phyloP scores from a whole-genome alignment of 1,140 invertebrate species.

The Hylaeus volcanicus region DNA sequence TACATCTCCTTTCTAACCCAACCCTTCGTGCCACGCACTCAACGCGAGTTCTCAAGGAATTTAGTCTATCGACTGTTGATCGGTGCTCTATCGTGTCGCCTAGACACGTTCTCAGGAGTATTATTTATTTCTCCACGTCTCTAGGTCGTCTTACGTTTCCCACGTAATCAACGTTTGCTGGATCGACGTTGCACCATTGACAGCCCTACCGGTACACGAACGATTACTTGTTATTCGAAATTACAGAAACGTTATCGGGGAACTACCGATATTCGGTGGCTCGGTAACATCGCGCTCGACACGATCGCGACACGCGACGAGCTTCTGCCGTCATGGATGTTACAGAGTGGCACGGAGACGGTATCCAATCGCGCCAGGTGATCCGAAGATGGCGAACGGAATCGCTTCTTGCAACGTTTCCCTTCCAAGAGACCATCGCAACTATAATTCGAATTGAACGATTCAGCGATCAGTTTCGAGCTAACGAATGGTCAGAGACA shows the following conservation, averaged over 20 bases:
- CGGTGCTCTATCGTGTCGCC: background rate
- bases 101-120: background rate
- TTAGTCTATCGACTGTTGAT: background rate
- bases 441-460: constrained; percentile 30
- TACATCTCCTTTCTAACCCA: background rate
- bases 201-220: background rate
- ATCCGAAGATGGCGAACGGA: too few relatives aligned
- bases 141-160: background rate
- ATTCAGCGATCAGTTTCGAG: constrained; percentile 11
- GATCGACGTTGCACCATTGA: background rate
- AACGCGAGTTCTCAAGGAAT: background rate
- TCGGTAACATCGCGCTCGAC: background rate
- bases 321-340: background rate
- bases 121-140: background rate
- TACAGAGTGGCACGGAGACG: background rate
- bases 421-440: constrained; percentile 13
- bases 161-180: background rate
- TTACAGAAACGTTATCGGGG: constrained; percentile 19
- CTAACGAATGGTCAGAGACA: constrained; percentile 82
- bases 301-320: background rate
- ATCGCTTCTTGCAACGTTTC: background rate
- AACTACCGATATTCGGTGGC: background rate
- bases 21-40: too few relatives aligned
- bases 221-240: background rate
- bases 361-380: background rate